phyloP scores from a whole-genome alignment of 1,140 invertebrate genomes.

The Oscheius sp. region DNA sequence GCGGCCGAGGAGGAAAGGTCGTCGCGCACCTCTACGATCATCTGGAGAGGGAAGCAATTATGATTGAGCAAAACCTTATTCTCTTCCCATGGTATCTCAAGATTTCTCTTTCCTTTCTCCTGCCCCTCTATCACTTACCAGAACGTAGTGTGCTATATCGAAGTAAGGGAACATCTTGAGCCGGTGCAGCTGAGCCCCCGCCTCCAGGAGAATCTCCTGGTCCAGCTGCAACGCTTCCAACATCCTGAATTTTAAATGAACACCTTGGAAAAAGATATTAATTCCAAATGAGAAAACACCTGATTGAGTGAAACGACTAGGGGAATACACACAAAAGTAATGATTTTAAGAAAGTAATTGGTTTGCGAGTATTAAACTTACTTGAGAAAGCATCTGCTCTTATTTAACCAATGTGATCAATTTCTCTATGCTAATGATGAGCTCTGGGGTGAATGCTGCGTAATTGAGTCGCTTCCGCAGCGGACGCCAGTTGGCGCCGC shows the following conservation, averaged over 20 bases:
- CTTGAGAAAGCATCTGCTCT: no score
- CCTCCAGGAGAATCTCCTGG: conserved; percentile 91
- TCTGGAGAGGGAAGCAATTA: conserved; percentile 46
- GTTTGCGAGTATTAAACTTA: no score
- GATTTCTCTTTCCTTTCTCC: neutral
- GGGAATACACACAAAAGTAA: no score
- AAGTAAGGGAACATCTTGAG: conserved; percentile 99
- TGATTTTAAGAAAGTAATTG: no score
- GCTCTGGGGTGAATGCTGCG: conserved; percentile 10
- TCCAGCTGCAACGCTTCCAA: conserved; percentile 68
- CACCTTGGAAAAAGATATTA: no score
- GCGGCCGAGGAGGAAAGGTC: conserved; percentile 88
- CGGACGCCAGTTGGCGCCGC: neutral
- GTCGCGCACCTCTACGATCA: conserved; percentile 73
- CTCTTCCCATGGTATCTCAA: no score
- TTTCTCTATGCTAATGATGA: no score
- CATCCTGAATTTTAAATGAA: no score
- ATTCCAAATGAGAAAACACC: no score
- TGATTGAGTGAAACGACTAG: no score
- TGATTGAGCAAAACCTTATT: neutral
- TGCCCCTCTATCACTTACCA: conserved; percentile 44
- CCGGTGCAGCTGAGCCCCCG: conserved; percentile 96
- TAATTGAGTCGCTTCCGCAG: conserved; percentile 1
- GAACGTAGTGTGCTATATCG: conserved; percentile 86
- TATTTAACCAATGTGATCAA: no score